Conservation (phyloP, 2,113 vertebrate genomes). For the Stigmatopora argus region DNA sequence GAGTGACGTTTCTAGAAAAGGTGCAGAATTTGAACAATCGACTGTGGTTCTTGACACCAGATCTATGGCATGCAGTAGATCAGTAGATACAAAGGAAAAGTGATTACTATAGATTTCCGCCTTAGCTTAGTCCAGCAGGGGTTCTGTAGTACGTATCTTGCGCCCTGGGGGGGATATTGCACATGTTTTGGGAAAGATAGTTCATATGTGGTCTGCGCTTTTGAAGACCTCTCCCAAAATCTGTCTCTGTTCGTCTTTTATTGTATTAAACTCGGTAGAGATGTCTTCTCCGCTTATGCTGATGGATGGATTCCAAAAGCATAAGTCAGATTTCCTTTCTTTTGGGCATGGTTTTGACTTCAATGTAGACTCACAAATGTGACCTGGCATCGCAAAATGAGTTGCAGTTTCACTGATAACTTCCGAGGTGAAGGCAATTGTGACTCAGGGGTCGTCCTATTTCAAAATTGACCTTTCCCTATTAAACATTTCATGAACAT, state of each 20-base stretch:
- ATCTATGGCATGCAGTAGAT: slow-evolving; percentile 8
- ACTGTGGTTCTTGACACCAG: neutral
- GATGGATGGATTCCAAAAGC: neutral
- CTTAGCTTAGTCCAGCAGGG: slow-evolving; percentile 35
- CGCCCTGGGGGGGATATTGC: slow-evolving; percentile 16
- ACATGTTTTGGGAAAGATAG: slow-evolving; percentile 39
- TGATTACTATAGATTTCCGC: slow-evolving; percentile 27
- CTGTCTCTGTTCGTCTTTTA: neutral
- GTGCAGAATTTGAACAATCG: neutral
- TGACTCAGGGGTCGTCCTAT: no score
- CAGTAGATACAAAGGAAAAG: slow-evolving; percentile 5
- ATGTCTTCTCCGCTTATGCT: neutral
- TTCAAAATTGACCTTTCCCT: no score
- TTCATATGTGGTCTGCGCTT: neutral
- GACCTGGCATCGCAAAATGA: neutral
- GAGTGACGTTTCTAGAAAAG: neutral
- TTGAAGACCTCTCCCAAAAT: neutral
- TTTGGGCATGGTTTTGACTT: neutral
- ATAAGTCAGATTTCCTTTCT: neutral
- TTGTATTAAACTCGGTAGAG: neutral
- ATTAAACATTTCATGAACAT: no score
- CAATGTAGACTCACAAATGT: neutral
- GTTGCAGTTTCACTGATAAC: no score
- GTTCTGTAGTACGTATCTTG: slow-evolving; percentile 10
- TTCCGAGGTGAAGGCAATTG: no score